Conservation (phyloP, 1,140 invertebrate genomes). For the Campodea augens region DNA sequence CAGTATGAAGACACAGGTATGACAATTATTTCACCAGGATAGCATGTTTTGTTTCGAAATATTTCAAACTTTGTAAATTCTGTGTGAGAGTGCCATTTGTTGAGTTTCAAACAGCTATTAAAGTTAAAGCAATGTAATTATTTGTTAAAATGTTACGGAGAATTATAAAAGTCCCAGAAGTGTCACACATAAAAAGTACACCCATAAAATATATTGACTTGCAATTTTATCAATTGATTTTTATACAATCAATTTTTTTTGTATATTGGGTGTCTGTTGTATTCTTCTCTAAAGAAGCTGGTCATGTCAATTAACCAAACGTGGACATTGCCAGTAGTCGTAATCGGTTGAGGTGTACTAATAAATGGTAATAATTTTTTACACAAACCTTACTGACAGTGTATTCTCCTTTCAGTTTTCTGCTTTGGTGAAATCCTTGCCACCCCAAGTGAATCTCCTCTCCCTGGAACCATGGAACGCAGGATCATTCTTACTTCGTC, state of each 20-base stretch:
- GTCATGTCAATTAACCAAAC: neutral
- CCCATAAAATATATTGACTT: too few relatives aligned
- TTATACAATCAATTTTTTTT: conserved; percentile 2
- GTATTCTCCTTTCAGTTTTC: conserved; percentile 24
- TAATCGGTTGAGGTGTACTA: neutral
- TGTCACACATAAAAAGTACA: neutral
- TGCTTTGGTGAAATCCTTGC: conserved; percentile 33
- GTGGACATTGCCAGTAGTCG: neutral
- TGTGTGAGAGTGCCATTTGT: neutral
- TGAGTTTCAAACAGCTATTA: too few relatives aligned
- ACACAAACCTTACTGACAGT: neutral
- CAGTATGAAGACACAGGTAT: conserved; percentile 25
- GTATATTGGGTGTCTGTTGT: neutral
- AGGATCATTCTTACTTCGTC: conserved; percentile 44
- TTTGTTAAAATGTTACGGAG: too few relatives aligned
- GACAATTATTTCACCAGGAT: conserved; percentile 6
- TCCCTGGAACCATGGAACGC: conserved; percentile 68
- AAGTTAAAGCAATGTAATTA: too few relatives aligned
- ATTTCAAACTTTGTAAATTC: conserved; percentile 10
- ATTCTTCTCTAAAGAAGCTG: neutral
- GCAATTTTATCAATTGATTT: too few relatives aligned
- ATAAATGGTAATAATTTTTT: neutral
- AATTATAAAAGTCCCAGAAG: neutral
- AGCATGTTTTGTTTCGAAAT: conserved; percentile 9
- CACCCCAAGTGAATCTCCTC: conserved; percentile 62